These are phyloP conservation scores for Miniopterus natalensis DNA, from an alignment of 2,113 vertebrate genomes.

Conservation along the genomic window DNA sequence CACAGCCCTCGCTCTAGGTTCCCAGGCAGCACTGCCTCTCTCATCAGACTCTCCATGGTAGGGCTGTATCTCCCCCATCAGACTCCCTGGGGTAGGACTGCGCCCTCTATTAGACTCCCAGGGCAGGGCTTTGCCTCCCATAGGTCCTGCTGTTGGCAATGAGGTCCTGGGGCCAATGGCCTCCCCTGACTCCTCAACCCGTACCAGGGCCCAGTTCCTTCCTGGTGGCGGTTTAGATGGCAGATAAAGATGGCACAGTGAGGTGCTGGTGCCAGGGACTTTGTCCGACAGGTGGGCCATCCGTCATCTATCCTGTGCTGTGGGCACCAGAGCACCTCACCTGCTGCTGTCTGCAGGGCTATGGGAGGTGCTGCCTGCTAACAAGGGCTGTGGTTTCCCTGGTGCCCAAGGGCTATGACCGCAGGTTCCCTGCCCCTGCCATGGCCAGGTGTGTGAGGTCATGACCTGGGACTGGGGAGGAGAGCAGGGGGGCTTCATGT, in stretches of 20 bases:
- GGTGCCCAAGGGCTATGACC: not conserved
- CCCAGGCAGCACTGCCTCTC: not conserved
- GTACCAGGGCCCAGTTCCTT: not conserved
- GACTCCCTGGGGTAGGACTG: not conserved
- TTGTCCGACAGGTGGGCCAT: not conserved
- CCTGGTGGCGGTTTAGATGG: not conserved
- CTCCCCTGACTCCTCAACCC: not conserved
- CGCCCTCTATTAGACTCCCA: not conserved
- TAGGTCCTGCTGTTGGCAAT: not conserved
- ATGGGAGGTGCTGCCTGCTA: slow-evolving; percentile 1
- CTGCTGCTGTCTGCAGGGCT: slow-evolving; percentile 68
- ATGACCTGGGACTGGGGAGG: not conserved
- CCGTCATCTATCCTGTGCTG: slow-evolving; percentile 69
- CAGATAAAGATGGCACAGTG: not conserved
- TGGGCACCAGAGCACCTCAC: slow-evolving; percentile 74
- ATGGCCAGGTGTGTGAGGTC: not conserved
- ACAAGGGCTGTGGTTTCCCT: not conserved
- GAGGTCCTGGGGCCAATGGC: not conserved
- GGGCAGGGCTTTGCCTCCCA: not conserved
- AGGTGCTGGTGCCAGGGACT: not conserved
- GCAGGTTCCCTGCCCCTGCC: not conserved
- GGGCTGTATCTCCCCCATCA: not conserved
- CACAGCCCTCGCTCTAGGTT: not conserved
- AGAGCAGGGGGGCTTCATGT: not conserved
- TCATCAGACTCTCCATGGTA: not conserved